Conservation (phyloP, 2,888 invertebrate species). For the Ochropleura leucogaster region DNA sequence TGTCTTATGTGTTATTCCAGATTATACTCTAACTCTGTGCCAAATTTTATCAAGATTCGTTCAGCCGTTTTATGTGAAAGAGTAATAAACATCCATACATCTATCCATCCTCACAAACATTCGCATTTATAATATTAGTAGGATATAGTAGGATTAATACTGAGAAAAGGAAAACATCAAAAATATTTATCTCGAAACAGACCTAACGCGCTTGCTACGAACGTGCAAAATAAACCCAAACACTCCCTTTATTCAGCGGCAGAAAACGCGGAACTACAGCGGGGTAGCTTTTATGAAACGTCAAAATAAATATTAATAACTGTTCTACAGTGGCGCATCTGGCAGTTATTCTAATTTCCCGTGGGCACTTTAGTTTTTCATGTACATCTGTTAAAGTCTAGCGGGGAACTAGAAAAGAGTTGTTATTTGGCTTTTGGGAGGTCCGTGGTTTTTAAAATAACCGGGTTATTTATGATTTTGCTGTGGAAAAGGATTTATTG, state of each 20-base stretch:
- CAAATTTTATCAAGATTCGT: too few relatives aligned
- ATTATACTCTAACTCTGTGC: too few relatives aligned
- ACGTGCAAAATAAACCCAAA: slow-evolving; percentile 13
- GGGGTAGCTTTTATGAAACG: slow-evolving; percentile 46
- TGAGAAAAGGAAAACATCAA: slow-evolving; percentile 3
- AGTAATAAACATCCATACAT: too few relatives aligned
- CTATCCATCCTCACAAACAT: too few relatives aligned
- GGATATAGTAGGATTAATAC: background rate
- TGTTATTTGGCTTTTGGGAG: background rate
- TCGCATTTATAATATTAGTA: too few relatives aligned
- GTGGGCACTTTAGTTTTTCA: slow-evolving; percentile 53
- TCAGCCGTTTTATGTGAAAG: too few relatives aligned
- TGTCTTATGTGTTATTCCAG: too few relatives aligned
- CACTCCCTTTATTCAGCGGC: slow-evolving; percentile 15
- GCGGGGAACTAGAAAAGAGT: slow-evolving; percentile 3
- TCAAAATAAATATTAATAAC: slow-evolving; percentile 60
- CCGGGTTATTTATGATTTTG: slow-evolving; percentile 28
- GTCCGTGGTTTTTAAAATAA: slow-evolving; percentile 19
- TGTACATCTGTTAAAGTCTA: slow-evolving; percentile 28
- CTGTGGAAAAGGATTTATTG: background rate
- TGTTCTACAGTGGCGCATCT: slow-evolving; percentile 12
- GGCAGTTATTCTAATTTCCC: slow-evolving; percentile 60
- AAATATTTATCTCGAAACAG: background rate
- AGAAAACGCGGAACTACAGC: slow-evolving; percentile 30
- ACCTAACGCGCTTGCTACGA: slow-evolving; percentile 10